phyloP scores from a whole-genome alignment of 2,797 vertebrate species.

The Periophthalmus magnuspinnatus region DNA sequence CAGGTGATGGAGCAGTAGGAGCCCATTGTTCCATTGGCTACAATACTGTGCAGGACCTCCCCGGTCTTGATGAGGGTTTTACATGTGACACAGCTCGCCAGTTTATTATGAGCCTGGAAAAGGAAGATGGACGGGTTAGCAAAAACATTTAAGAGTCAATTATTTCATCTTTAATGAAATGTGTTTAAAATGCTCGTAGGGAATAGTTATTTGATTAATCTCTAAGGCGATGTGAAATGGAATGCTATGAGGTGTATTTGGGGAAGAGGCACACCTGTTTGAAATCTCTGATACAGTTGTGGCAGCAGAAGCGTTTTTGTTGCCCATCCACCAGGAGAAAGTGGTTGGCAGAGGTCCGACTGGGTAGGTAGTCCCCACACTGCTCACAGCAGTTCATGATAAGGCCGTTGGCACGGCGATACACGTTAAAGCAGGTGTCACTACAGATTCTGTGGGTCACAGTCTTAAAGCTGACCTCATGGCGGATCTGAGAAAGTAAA shows the following conservation, averaged over 20 bases:
- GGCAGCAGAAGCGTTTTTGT: slow-evolving; percentile 98
- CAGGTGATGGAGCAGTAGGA: slow-evolving; percentile 94
- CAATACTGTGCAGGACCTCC: slow-evolving; percentile 93
- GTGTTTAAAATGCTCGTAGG: no score
- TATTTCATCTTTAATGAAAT: no score
- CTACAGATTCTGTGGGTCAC: slow-evolving; percentile 99
- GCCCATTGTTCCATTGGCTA: slow-evolving; percentile 87
- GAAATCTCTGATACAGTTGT: slow-evolving; percentile 95
- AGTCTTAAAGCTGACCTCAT: slow-evolving; percentile 99
- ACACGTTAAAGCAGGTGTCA: slow-evolving; percentile 95
- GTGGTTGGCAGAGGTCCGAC: slow-evolving; percentile 92
- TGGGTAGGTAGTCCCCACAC: slow-evolving; percentile 96
- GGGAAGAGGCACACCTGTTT: slow-evolving; percentile 84
- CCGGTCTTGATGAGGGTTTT: slow-evolving; percentile 93
- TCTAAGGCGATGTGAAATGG: no score
- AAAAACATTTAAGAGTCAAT: not conserved
- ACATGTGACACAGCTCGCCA: slow-evolving; percentile 90
- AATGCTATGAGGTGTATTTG: not conserved
- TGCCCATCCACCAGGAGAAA: slow-evolving; percentile 93
- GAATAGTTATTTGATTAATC: no score
- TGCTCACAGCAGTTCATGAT: slow-evolving; percentile 99
- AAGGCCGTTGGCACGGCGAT: slow-evolving; percentile 95
- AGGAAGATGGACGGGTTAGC: not conserved
- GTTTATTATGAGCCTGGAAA: slow-evolving; percentile 89
- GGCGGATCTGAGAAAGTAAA: slow-evolving; percentile 86